A percentile compares a stretch with the other conserved stretches of the same genome.
Conservation (phyloP, 2,888 invertebrate genomes). For the Stenchaetothrips biformis region DNA sequence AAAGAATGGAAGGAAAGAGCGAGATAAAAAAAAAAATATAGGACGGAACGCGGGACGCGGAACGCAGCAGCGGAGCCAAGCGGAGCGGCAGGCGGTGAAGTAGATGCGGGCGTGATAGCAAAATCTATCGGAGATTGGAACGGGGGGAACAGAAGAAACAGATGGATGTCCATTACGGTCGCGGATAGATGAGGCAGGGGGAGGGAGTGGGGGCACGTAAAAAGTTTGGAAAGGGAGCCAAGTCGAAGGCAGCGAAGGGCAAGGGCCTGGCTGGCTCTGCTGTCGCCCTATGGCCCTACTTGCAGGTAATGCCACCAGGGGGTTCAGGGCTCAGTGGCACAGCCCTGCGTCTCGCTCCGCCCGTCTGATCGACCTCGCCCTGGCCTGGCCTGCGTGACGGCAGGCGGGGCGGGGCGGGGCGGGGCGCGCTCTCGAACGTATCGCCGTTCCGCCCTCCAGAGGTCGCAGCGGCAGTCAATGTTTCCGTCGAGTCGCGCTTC, state of each 20-base stretch:
- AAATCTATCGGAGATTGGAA: background rate
- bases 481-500: too few relatives aligned
- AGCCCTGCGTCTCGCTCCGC: too few relatives aligned
- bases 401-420: background rate
- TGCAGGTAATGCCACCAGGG: background rate
- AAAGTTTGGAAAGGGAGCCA: background rate
- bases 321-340: background rate
- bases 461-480: background rate
- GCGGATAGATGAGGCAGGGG: background rate
- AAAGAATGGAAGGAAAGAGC: background rate
- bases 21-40: background rate
- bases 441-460: background rate
- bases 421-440: background rate
- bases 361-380: background rate
- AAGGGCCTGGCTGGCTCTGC: background rate
- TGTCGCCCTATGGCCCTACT: background rate
- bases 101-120: conserved; percentile 22
- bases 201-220: conserved; percentile 6
- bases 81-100: background rate
- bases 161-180: conserved; percentile 11
- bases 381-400: background rate
- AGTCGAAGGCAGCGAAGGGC: background rate
- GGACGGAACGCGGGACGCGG: background rate
- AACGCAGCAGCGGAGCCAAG: too few relatives aligned
- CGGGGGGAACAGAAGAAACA: conserved; percentile 19